phyloP scores from a whole-genome alignment of 2,888 invertebrate species.

The Panzeria rudis region DNA sequence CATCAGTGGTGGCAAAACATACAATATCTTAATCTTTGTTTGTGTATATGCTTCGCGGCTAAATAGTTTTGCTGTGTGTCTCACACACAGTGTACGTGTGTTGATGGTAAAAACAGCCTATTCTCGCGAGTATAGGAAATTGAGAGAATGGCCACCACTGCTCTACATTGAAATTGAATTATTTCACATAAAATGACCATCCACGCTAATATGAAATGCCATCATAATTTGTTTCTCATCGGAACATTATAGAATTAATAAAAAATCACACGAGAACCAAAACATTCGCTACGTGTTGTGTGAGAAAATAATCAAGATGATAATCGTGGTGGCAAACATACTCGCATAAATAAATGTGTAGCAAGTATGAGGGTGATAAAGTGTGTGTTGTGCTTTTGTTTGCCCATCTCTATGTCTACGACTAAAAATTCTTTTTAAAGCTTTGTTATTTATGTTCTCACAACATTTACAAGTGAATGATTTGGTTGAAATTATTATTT shows the following conservation, averaged over 20 bases:
- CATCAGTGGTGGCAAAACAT: no score
- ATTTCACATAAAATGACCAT: constrained; percentile 61
- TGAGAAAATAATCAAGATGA: constrained; percentile 59
- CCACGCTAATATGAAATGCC: constrained; percentile 46
- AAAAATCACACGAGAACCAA: constrained; percentile 81
- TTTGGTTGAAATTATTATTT: constrained; percentile 38
- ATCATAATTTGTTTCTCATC: constrained; percentile 68
- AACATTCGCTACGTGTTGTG: constrained; percentile 75
- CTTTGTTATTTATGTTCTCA: constrained; percentile 45
- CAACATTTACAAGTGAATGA: constrained; percentile 41
- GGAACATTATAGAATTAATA: constrained; percentile 70
- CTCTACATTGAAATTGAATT: constrained; percentile 44
- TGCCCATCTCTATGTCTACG: constrained; percentile 39
- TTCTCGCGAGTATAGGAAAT: no score
- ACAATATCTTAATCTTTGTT: no score
- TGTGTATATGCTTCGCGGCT: no score
- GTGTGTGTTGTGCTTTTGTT: constrained; percentile 21
- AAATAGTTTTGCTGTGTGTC: no score
- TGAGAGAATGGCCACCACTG: no score
- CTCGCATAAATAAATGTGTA: constrained; percentile 16
- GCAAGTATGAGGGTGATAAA: constrained; percentile 70
- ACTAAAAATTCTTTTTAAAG: constrained; percentile 32
- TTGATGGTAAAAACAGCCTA: no score
- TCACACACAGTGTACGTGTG: no score
- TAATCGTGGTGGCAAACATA: constrained; percentile 56